Conservation (phyloP, 2,113 vertebrate genomes). For the Archocentrus centrarchus region DNA sequence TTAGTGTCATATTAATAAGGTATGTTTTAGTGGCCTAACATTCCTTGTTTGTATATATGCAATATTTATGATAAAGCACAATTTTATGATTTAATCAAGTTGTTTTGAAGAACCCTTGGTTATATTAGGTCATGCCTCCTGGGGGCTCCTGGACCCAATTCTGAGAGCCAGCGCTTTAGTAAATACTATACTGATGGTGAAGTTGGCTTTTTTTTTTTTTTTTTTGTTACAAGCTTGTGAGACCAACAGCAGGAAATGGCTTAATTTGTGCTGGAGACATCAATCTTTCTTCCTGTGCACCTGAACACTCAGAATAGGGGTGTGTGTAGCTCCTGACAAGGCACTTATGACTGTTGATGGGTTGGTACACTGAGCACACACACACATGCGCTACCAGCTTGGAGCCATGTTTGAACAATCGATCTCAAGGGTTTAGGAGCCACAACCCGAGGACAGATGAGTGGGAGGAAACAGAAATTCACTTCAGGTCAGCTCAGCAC, state of each 20-base stretch:
- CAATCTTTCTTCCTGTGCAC: neutral
- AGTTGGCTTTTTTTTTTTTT: neutral
- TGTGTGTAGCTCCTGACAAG: neutral
- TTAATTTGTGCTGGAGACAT: neutral
- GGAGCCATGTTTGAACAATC: slow-evolving; percentile 55
- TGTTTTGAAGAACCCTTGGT: neutral
- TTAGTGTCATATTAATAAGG: neutral
- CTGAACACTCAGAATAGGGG: neutral
- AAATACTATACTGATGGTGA: neutral
- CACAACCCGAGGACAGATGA: slow-evolving; percentile 9
- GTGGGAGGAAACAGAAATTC: slow-evolving; percentile 51
- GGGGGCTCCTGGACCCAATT: neutral
- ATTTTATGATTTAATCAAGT: neutral
- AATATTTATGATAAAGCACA: neutral
- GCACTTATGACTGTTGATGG: slow-evolving; percentile 16
- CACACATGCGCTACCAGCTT: neutral
- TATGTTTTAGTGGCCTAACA: neutral
- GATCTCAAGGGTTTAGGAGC: slow-evolving; percentile 43
- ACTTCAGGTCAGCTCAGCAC: slow-evolving; percentile 45
- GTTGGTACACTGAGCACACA: slow-evolving; percentile 2
- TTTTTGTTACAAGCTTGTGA: neutral
- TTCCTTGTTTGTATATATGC: neutral
- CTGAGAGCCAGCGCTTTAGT: neutral
- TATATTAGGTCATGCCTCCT: neutral
- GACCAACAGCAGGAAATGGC: neutral